Evolutionary conservation across 2,888 invertebrate genomes (phyloP).

Genomic region (Pheosia tremula): DNA sequence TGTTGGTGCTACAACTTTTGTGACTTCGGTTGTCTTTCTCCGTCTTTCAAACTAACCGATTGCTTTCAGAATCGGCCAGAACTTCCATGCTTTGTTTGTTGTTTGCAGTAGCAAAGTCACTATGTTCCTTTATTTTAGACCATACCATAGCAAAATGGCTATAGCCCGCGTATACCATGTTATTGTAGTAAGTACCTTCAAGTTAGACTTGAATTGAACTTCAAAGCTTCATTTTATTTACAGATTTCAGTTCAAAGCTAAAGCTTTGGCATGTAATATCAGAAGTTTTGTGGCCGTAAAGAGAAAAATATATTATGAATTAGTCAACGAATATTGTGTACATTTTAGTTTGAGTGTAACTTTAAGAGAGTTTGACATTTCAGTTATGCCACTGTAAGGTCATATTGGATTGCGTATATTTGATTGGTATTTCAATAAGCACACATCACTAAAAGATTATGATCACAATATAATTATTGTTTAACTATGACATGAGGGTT

Average conservation of each 20-base stretch:
- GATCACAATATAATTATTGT: no score
- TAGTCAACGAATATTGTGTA: background rate
- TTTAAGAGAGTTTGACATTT: background rate
- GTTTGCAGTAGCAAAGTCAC: constrained; percentile 8
- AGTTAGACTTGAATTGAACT: constrained; percentile 37
- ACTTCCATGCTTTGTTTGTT: no score
- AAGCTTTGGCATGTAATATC: background rate
- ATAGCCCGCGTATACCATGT: constrained; percentile 38
- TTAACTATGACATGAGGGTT: no score
- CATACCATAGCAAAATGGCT: constrained; percentile 23
- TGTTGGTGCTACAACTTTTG: no score
- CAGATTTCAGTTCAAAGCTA: constrained; percentile 16
- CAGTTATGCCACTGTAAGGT: no score
- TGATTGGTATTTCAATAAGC: no score
- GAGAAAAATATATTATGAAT: background rate
- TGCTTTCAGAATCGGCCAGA: no score
- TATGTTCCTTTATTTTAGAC: constrained; percentile 9
- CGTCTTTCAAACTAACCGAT: no score
- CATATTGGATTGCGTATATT: no score
- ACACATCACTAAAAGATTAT: no score
- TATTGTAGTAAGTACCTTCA: constrained; percentile 42
- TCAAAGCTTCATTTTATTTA: constrained; percentile 39
- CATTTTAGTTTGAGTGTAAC: background rate
- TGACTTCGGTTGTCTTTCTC: no score
- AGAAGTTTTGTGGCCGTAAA: background rate